Evolutionary conservation across 2,888 invertebrate genomes (phyloP), one percentile per base, ranked within the genome.

Genomic region (Pyrocoelia pectoralis): DNA sequence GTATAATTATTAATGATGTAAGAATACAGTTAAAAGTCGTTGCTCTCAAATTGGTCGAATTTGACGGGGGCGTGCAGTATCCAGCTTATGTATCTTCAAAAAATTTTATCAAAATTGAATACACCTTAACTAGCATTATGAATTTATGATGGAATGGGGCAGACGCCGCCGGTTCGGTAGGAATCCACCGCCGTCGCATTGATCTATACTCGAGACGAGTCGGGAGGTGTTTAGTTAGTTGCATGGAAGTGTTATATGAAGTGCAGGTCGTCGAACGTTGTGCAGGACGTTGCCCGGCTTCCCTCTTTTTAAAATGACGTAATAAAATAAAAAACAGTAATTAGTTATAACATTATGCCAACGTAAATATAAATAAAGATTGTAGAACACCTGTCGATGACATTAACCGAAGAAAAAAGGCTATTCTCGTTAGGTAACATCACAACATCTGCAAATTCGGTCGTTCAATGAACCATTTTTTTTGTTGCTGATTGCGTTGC

Each of bases 181-280:
- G 17, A 17, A 46, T 17, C 82, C 73, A 71, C 71, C 72, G 71
- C 71, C 74, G 75, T 68, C 74, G 73, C 75, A 76, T 75, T 76
- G 83, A 84, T 84, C 82, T 82, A 83, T 83, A 83, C 83, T 84
- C 83, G 83, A 84, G 79, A 79, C 77, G 71, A 77, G 76, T 81
- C 79, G 81, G 80, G 81, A 79, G 80, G 78, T 33, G n/a, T 33
- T 33, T 78, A 5, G 24, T 24, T 3, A 24, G 77, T 79, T 80
- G 71, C 70, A 46, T 46, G 18, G 46, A 33, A 33, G 33, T 33
- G 33, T 33, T 33, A 33, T 41, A n/a, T 43, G 43, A 69, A 72
- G 70, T 73, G 73, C 74, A 76, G 79, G 78, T 79, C 79, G 77
- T 74, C 78, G 77, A 69, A 77, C 77, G 77, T 76, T 66, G 67